Evolutionary conservation across 1,140 invertebrate genomes (phyloP).

Genomic region (Trichomalopsis sarcophagae): DNA sequence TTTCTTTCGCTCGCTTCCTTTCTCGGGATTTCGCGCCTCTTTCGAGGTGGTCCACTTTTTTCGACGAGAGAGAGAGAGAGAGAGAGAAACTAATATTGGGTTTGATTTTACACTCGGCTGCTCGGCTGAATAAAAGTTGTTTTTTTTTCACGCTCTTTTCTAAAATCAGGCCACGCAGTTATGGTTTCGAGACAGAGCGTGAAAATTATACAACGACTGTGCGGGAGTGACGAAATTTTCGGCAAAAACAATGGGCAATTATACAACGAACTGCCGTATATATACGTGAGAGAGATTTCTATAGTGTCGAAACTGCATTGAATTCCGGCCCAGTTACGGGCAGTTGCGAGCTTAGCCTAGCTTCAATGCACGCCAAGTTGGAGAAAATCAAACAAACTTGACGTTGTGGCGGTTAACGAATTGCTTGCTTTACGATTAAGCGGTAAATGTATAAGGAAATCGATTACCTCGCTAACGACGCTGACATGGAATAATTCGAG

Average conservation of each 20-base stretch:
- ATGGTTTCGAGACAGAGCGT: background rate
- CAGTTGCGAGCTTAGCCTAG: background rate
- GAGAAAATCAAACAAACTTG: background rate
- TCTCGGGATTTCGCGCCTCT: background rate
- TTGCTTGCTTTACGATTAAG: background rate
- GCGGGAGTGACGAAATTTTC: background rate
- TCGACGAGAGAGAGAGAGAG: background rate
- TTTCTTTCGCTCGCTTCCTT: slow-evolving; percentile 46
- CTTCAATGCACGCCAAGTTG: background rate
- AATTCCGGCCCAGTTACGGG: background rate
- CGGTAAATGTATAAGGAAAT: background rate
- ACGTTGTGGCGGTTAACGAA: background rate
- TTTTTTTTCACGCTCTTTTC: background rate
- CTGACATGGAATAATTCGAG: background rate
- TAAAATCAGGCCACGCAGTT: background rate
- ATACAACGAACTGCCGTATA: background rate
- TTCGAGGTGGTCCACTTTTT: slow-evolving; percentile 12
- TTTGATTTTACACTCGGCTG: background rate
- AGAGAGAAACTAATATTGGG: background rate
- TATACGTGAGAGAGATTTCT: slow-evolving; percentile 14
- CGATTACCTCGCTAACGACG: background rate
- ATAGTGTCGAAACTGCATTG: background rate
- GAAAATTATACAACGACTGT: slow-evolving; percentile 3
- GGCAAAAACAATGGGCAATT: slow-evolving; percentile 8
- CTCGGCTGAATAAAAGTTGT: background rate